Conservation (phyloP, 2,797 vertebrate genomes). For the Acipenser ruthenus region DNA sequence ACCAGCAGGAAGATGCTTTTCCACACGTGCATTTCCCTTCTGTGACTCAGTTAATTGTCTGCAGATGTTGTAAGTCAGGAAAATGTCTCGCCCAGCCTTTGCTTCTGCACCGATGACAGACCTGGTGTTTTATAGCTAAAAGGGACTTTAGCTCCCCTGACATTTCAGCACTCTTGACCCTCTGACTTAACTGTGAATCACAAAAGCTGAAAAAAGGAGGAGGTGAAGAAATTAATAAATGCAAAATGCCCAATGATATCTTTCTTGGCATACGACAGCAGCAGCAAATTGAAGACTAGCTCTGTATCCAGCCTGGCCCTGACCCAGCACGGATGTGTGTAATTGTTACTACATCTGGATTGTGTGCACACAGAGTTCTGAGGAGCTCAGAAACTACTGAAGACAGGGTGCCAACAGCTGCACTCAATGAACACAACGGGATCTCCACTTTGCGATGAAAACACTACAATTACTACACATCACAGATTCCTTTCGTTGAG, state of each 20-base stretch:
- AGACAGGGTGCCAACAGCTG: conserved; percentile 55
- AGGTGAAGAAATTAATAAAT: too few species aligned
- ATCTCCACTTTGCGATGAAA: conserved; percentile 17
- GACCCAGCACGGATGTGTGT: conserved; percentile 37
- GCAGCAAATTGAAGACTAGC: conserved; percentile 52
- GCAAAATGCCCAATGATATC: background rate
- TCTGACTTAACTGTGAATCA: too few species aligned
- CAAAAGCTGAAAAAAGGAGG: too few species aligned
- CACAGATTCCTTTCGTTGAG: too few species aligned
- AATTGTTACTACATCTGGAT: conserved; percentile 50
- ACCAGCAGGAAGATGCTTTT: conserved; percentile 17
- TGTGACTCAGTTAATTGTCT: conserved; percentile 27
- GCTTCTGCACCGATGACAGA: too few species aligned
- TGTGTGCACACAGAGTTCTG: conserved; percentile 34
- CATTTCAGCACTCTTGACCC: too few species aligned
- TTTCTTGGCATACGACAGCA: conserved; percentile 46
- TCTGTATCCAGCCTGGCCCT: conserved; percentile 44
- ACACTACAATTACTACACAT: too few species aligned
- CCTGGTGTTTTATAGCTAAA: too few species aligned
- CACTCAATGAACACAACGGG: conserved; percentile 54
- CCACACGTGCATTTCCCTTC: conserved; percentile 17
- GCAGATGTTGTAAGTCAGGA: conserved; percentile 27
- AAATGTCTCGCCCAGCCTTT: background rate
- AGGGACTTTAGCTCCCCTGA: too few species aligned
- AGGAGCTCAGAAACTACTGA: conserved; percentile 44